Percentiles rank a stretch among this genome's conserved stretches.
These are phyloP conservation scores for Apodemus agrarius DNA, from an alignment of 2,797 vertebrate species.

Conservation along the genomic window DNA sequence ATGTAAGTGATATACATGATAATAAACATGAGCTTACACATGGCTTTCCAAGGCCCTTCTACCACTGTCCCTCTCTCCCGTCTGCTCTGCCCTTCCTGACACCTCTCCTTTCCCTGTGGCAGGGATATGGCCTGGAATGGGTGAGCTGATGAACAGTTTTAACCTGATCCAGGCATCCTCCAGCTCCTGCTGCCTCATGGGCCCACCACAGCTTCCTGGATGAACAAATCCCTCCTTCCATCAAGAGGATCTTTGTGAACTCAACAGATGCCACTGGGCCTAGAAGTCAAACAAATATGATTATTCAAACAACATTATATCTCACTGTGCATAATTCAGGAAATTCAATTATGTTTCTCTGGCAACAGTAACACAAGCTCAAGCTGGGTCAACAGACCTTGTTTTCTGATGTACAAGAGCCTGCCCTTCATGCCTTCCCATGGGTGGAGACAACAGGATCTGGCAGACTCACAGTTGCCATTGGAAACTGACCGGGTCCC, in stretches of 20 bases:
- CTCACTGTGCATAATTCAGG: slow-evolving; percentile 53
- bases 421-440: neutral
- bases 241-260: slow-evolving; percentile 74
- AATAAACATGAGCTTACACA: fast-evolving
- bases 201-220: slow-evolving; percentile 29
- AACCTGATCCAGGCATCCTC: neutral
- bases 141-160: neutral
- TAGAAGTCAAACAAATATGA: slow-evolving; percentile 69
- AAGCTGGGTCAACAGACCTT: neutral
- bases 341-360: slow-evolving; percentile 76
- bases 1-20: neutral
- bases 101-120: neutral
- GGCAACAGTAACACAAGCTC: slow-evolving; percentile 39
- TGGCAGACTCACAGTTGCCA: slow-evolving; percentile 17
- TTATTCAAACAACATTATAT: slow-evolving; percentile 68
- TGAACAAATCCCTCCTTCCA: slow-evolving; percentile 23
- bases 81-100: neutral
- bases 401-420: neutral
- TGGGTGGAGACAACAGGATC: neutral
- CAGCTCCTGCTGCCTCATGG: neutral
- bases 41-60: neutral
- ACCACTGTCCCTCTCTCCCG: neutral
- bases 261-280: slow-evolving; percentile 58
- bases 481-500: slow-evolving; percentile 37
- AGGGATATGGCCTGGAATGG: neutral